Base-by-base conservation (phyloP, 2,888 invertebrate species). In the Napeogenes sylphis region DNA sequence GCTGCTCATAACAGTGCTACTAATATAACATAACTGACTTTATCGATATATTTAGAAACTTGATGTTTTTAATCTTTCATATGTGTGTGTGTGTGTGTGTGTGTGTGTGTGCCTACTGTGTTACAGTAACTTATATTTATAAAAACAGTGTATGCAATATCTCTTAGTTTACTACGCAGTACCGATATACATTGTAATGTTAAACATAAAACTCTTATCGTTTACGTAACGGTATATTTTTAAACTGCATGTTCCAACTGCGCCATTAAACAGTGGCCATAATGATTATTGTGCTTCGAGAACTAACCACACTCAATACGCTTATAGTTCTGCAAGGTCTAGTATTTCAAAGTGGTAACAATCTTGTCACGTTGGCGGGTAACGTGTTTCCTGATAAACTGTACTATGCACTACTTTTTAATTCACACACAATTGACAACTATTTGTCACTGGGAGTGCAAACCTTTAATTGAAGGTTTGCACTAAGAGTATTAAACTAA, bases 291-390 rank as follows among this genome's bases (percentile, higher is more conserved):
- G 65, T 60, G 56, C 55, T 55, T 51, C 47, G 53, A 61, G 64
- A 62, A 69, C 83, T 84, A 77, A 84, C 85, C 84, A 77, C 77
- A 75, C 73, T 71, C 73, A 76, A 76, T 67, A 59, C 58, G 59
- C 55, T 60, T 67, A 58, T 60, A 61, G 68, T 69, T 68, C 70
- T 70, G 60, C 63, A 67, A 62, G 66, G 66, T 60, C 59, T 69
- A 63, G 63, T 55, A 64, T 64, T 70, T 67, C 68, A 69, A 66
- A 64, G 64, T 55, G 62, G 63, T 67, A 59, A 21, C 21, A 21
- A 66, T 65, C 61, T 59, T 56, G 69, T 66, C 67, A 66, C 59
- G 63, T 64, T 66, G 67, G 65, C 68, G 61, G 66, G 21, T 21
- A 21, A 21, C 21, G 21, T 21, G 21, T 21, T 61, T 68, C 65